Conservation (phyloP, 2,888 invertebrate genomes). For the Thysanoteuthis rhombus region DNA sequence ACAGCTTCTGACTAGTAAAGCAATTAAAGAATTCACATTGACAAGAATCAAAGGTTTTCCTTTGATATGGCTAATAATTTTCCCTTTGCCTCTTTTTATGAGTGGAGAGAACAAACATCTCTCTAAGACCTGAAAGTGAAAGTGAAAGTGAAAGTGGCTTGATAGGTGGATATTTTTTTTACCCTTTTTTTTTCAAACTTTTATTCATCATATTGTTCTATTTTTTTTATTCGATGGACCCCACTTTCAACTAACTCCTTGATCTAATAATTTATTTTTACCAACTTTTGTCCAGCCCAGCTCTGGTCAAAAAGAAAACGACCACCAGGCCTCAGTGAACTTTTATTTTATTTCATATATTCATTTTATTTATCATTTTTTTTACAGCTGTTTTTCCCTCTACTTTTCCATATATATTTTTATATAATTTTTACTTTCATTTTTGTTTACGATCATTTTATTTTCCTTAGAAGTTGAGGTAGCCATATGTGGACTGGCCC, state of each 20-base stretch:
- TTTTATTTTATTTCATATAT: neutral
- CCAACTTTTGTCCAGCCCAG: neutral
- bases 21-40: slow-evolving; percentile 12
- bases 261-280: slow-evolving; percentile 12
- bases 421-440: neutral
- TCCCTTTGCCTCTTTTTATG: neutral
- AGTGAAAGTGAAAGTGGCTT: neutral
- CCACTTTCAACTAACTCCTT: neutral
- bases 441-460: neutral
- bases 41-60: neutral
- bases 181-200: neutral
- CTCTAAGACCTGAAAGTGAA: neutral
- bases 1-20: neutral
- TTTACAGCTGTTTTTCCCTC: too few species aligned
- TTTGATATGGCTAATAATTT: slow-evolving; percentile 12
- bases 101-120: neutral
- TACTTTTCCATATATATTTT: too few species aligned
- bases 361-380: neutral
- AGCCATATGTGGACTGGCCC: slow-evolving; percentile 12
- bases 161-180: neutral
- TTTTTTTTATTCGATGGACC: neutral
- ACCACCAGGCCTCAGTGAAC: neutral
- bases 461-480: slow-evolving; percentile 12
- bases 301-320: neutral
- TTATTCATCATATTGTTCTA: neutral